Base-by-base conservation (phyloP, 2,113 vertebrate genomes). In the Machaerirhynchus nigripectus region DNA sequence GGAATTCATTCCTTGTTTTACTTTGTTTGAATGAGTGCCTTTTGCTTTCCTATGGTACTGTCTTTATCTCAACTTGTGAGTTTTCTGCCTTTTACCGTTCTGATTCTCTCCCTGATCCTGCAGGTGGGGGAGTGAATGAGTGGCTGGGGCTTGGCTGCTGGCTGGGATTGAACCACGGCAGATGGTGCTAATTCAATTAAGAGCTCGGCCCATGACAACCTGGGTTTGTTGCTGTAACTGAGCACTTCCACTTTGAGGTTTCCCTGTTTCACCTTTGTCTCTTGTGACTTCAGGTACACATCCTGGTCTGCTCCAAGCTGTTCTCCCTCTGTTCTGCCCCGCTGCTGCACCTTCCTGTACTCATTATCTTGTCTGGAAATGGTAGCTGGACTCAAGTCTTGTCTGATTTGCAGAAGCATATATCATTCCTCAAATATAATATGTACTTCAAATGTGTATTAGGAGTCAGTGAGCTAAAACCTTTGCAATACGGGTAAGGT, bases 401-500 rank as follows among this genome's bases (percentile, higher is more conserved):
- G 13, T 47, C 30, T 63, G 47, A 67, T 71, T 93, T 93, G 89
- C 28, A 20, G 71, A 67, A 52, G 20, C 37, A 42, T 82, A 6
- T 79, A 19, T 76, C 3, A 46, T 73, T 87, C 35, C 24, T 95
- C 37, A 64, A 52, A 80, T n/a, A 23, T 4, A 53, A 78, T 6
- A 17, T 73, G 13, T 17, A 37, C 9, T n/a, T 80, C 49, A 46
- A 75, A 50, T 9, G 6, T 59, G 8, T 40, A 13, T 50, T 63
- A 73, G 44, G 44, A 76, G 13, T n/a, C 53, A 84, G 26, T 46
- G 47, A 80, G 35, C 33, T 68, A 86, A 67, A 67, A 50, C 23
- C 42, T 57, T 37, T 7, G 3, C 0, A 0, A 5, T 53, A 27
- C 33, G 22, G n/a, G 24, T 70, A 39, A 59, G 28, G 13, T 63